A percentile compares a stretch with the other conserved stretches of the same genome.
Conservation (phyloP, 2,113 vertebrate species). For the Pandion haliaetus region DNA sequence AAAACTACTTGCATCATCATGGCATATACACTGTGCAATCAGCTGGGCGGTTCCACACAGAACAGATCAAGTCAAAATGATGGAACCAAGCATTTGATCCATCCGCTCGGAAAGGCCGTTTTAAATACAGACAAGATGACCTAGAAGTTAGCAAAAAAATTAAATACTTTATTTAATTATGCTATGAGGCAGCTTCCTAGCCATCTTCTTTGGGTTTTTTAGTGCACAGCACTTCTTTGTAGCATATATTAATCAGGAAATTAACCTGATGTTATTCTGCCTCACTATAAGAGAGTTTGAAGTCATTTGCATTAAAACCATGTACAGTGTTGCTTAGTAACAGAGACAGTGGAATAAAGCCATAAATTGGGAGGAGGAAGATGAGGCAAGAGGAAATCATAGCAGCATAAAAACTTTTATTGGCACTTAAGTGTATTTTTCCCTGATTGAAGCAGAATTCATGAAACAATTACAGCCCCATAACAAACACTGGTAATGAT, state of each 20-base stretch:
- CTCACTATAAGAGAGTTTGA: neutral
- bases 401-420: constrained; percentile 70
- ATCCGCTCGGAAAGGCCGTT: neutral
- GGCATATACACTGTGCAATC: neutral
- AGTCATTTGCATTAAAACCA: constrained; percentile 49
- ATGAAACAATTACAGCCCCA: constrained; percentile 57
- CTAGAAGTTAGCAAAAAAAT: neutral
- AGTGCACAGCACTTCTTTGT: neutral
- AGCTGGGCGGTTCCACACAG: neutral
- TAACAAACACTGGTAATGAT: constrained; percentile 66
- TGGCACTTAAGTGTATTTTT: constrained; percentile 65
- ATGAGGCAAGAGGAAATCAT: constrained; percentile 43
- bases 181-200: neutral
- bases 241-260: constrained; percentile 9
- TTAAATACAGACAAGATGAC: neutral
- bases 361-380: constrained; percentile 46
- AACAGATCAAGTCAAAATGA: neutral
- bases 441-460: constrained; percentile 71
- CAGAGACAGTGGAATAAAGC: constrained; percentile 44
- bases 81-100: neutral
- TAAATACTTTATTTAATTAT: neutral
- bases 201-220: neutral
- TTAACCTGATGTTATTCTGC: constrained; percentile 16
- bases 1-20: neutral
- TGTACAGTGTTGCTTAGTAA: constrained; percentile 57